A percentile compares a stretch with the other conserved stretches of the same genome.
phyloP scores from a whole-genome alignment of 2,113 vertebrate genomes.

The Motacilla tschutschensis region DNA sequence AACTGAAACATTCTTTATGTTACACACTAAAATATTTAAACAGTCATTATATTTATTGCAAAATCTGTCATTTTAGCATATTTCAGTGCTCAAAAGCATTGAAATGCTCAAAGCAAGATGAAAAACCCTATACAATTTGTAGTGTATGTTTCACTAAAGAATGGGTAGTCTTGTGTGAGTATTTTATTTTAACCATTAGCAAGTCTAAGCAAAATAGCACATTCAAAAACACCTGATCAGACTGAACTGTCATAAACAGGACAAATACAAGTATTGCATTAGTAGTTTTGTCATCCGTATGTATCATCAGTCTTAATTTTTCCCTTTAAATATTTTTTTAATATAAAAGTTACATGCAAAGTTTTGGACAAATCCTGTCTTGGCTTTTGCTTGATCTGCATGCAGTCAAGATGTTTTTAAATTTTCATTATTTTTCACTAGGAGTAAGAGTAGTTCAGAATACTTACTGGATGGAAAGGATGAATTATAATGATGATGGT shows the following conservation, averaged over 20 bases:
- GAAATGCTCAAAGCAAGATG: conserved; percentile 11
- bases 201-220: not conserved
- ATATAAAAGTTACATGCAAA: not conserved
- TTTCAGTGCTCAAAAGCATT: conserved; percentile 37
- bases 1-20: conserved; percentile 51
- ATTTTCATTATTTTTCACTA: not conserved
- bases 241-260: not conserved
- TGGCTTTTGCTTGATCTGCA: not conserved
- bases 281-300: not conserved
- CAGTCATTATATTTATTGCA: conserved; percentile 42
- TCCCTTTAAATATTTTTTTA: not conserved
- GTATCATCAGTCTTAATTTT: not conserved
- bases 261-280: not conserved
- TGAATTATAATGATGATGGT: not conserved
- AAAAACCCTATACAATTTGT: conserved; percentile 26
- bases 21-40: conserved; percentile 29
- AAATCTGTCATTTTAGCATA: conserved; percentile 50
- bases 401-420: not conserved
- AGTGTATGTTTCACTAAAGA: conserved; percentile 32
- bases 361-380: not conserved
- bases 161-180: conserved; percentile 25
- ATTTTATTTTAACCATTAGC: conserved; percentile 32
- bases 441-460: not conserved
- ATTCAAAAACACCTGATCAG: not conserved
- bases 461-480: not conserved